Base-by-base conservation (phyloP, 2,888 invertebrate genomes). In the Euplexia lucipara region DNA sequence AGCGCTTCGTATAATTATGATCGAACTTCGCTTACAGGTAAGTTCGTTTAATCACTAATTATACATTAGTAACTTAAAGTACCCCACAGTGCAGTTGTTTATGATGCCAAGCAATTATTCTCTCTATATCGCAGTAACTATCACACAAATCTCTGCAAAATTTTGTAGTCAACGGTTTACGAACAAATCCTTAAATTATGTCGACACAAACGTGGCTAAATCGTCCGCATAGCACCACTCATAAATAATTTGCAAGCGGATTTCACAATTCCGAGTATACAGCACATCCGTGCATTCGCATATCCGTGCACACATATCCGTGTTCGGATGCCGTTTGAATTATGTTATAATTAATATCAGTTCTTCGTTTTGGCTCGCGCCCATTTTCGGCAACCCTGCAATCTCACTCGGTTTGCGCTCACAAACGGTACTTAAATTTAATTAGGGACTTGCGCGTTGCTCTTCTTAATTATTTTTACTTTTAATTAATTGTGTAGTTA, bases 201-300 rank as follows among this genome's bases (percentile, higher is more conserved):
- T 39, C 16, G 20, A 0, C 16, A 58, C 42, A 44, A 52, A 53
- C 35, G 35, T 53, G 5, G 35, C 54, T 51, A 20, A 44, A 73
- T 37, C 26, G 16, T 48, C 32, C 44, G 41, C 56, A 63, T 35
- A 70, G 35, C 53, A 26, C n/a, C 12, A 30, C 10, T 3, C 18
- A 47, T 52, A 60, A 70, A 73, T 54, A 59, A 70, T 70, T 52
- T 22, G 16, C 20, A 5, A 39, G n/a, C 12, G 61, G 26, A 77
- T 65, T 65, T 61, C 20, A 49, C 20, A 57, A 63, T 70, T 59
- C 14, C 6, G 41, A 48, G 16, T 41, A n/a, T 41, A 7, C 32
- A 22, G 10, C 9, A 34, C 51, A 45, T 66, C 34, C 57, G 30
- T 10, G 35, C 26, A 26, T 59, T 35, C 57, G 41, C 2, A 22